Base-by-base conservation (phyloP, 37 sponge, comb jelly and placozoan genomes). In the Halichondria panicea region DNA sequence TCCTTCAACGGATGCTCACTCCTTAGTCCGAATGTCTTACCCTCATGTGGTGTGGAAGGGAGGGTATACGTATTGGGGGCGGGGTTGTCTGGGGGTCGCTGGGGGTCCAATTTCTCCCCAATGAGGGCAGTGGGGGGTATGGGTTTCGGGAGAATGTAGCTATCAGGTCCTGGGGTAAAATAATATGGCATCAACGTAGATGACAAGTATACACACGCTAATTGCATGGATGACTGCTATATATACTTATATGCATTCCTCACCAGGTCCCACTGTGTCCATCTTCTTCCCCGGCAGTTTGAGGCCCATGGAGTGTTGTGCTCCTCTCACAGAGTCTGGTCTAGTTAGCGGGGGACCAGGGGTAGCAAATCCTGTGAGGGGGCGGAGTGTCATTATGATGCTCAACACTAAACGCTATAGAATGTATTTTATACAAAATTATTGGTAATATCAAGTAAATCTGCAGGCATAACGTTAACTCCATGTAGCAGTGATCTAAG, bases 191-290 rank as follows among this genome's bases (percentile, higher is more conserved):
- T 66, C 11, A 13, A 50, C 32, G 38, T 55, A 38, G n/a, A n/a
- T n/a, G n/a, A n/a, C 33, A 18, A 31, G 2, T 11, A 50, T 15
- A 34, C 4, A 25, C 32, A 55, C 28, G 4, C 11, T 36, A 32
- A 36, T 72, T 32, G 22, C 27, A 55, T 13, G 5, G 22, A 34
- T 32, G 8, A 65, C 11, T 40, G 35, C 66, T 65, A 7, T 32
- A 34, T 54, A 30, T 50, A 55, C 24, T 9, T 4, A 25, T 8
- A 35, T 55, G 4, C 22, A 36, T 22, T 74, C 27, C 7, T 68
- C 43, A 60, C 81, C 81, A 41, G 79, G 87, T 60, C 87, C 87
- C 5, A 72, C 42, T 21, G 68, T 80, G 19, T 61, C 63, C 0
- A 22, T 54, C 22, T n/a, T 18, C 12, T 79, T 60, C 9, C 41